phyloP scores from a whole-genome alignment of 2,113 vertebrate genomes.

The Ptychochromis oligacanthus region DNA sequence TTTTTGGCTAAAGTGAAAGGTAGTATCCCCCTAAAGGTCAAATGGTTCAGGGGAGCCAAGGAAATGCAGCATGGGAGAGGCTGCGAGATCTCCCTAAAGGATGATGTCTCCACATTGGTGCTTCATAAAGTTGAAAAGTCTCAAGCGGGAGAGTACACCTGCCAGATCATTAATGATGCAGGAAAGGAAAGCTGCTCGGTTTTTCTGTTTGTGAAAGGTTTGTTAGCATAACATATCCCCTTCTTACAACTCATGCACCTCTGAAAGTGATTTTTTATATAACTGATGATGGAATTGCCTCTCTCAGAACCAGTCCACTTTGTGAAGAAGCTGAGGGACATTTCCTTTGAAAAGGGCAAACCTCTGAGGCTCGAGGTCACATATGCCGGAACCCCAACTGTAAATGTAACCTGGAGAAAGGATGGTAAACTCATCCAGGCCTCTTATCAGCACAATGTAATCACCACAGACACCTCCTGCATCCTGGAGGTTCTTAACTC shows the following conservation, averaged over 20 bases:
- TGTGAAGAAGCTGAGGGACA: slow-evolving; percentile 84
- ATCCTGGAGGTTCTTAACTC: slow-evolving; percentile 84
- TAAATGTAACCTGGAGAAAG: slow-evolving; percentile 86
- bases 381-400: slow-evolving; percentile 82
- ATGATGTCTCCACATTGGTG: slow-evolving; percentile 83
- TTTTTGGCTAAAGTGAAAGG: slow-evolving; percentile 88
- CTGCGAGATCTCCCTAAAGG: slow-evolving; percentile 84
- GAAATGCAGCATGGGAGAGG: slow-evolving; percentile 85
- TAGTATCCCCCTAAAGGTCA: slow-evolving; percentile 86
- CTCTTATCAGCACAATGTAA: slow-evolving; percentile 74
- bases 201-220: slow-evolving; percentile 94
- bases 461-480: slow-evolving; percentile 81
- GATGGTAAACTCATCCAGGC: slow-evolving; percentile 84
- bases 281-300: slow-evolving; percentile 39
- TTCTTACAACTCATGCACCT: background rate
- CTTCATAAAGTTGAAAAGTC: slow-evolving; percentile 82
- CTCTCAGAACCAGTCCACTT: slow-evolving; percentile 69
- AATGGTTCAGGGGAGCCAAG: slow-evolving; percentile 92
- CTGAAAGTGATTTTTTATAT: background rate
- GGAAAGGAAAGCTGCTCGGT: slow-evolving; percentile 88
- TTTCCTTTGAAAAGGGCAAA: slow-evolving; percentile 70
- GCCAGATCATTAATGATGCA: slow-evolving; percentile 88
- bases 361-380: slow-evolving; percentile 63
- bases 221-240: slow-evolving; percentile 51
- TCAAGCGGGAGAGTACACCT: slow-evolving; percentile 91